Percentiles rank a stretch among this genome's conserved stretches.
Conservation (phyloP, 2,888 invertebrate species). For the Zygogramma bicolorata region DNA sequence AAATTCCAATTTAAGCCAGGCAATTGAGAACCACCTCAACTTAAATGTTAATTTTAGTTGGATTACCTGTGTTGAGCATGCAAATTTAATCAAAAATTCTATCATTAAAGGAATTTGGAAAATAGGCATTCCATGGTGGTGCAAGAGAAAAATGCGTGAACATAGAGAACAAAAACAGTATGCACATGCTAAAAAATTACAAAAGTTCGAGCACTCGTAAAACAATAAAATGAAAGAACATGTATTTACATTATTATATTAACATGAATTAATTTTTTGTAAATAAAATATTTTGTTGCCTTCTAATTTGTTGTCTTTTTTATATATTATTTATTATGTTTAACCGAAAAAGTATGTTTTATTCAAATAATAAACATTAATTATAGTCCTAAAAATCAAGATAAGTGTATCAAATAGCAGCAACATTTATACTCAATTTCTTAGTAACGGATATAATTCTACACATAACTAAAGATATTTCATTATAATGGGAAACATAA, state of each 20-base stretch:
- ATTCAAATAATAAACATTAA: background rate
- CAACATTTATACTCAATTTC: background rate
- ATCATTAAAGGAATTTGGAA: constrained; percentile 14
- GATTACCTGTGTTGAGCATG: background rate
- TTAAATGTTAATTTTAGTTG: background rate
- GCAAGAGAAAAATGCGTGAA: constrained; percentile 11
- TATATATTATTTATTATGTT: background rate
- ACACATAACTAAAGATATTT: background rate
- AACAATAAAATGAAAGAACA: background rate
- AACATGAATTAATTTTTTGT: background rate
- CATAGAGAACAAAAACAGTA: background rate
- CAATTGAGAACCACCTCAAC: background rate
- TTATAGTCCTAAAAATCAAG: background rate
- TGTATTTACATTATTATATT: background rate
- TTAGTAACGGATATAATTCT: background rate
- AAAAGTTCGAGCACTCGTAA: no score
- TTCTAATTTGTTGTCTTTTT: background rate
- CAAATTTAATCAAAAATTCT: background rate
- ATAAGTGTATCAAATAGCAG: background rate
- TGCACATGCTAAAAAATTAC: no score
- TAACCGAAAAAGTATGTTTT: background rate
- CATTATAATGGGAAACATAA: background rate
- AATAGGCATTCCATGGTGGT: constrained; percentile 19
- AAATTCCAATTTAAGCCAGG: background rate
- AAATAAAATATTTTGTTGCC: background rate